A percentile compares a stretch with the other conserved stretches of the same genome.
These are phyloP conservation scores for Rapana venosa DNA, from an alignment of 2,888 invertebrate genomes.

Conservation along the genomic window DNA sequence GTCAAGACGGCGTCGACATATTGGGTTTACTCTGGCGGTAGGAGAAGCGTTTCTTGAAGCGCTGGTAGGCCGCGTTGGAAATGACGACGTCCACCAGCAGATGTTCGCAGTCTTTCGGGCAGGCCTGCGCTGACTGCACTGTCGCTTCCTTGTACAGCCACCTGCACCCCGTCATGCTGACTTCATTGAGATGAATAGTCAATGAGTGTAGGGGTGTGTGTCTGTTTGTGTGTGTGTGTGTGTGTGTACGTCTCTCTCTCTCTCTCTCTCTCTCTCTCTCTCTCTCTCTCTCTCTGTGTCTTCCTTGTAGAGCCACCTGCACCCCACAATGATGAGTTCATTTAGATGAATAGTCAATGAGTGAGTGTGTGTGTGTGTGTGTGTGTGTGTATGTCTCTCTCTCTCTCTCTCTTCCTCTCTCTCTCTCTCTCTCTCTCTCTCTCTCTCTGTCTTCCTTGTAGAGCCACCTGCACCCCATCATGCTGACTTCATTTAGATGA, in stretches of 20 bases:
- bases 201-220: not conserved
- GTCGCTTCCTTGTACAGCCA: slow-evolving; percentile 85
- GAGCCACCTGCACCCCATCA: slow-evolving; percentile 81
- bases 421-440: too few species aligned
- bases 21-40: not conserved
- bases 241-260: too few species aligned
- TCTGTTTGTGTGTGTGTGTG: too few species aligned
- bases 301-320: slow-evolving; percentile 81
- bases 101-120: slow-evolving; percentile 81
- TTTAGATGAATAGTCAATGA: not conserved
- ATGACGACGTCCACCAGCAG: slow-evolving; percentile 83
- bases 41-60: slow-evolving; percentile 79
- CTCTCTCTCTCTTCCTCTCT: too few species aligned
- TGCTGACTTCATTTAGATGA: not conserved
- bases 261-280: too few species aligned
- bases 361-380: too few species aligned
- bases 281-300: too few species aligned
- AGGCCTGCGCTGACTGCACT: slow-evolving; percentile 80
- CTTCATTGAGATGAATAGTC: not conserved
- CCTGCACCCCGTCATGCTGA: slow-evolving; percentile 53
- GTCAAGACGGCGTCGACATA: not conserved
- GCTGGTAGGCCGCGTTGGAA: slow-evolving; percentile 81
- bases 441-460: not conserved
- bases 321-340: not conserved
- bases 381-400: too few species aligned